Evolutionary conservation across 2,113 vertebrate genomes (phyloP), one percentile per base, ranked within the genome.

Genomic region (Amphiprion ocellaris): DNA sequence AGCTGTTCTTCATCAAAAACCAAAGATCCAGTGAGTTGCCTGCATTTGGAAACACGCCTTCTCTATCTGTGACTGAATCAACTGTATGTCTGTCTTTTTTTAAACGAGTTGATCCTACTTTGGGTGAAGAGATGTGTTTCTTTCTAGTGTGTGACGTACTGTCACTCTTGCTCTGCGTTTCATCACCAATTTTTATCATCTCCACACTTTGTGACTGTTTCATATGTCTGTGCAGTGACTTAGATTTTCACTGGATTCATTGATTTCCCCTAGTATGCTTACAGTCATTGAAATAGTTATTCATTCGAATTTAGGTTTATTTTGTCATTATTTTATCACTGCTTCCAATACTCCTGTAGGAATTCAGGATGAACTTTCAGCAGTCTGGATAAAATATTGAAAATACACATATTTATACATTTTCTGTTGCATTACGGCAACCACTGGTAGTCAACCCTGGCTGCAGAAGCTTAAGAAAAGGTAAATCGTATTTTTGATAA

Each of bases 1-100:
- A 96, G 93, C 92, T 96, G 84, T 96, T 96, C 93, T 96, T 96
- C 95, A 96, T 96, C 93, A 96, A 96, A 94, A 96, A 96, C 94
- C 95, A 96, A 95, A 94, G 95, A 94, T 96, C 96, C 82, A 96
- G 95, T 96, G 92, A 96, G 95, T 95, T 81, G 28, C 41, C 4
- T 46, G 28, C 69, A 39, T 69, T 65, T 28, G 10, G 47, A 54
- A 65, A 77, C 24, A n/a, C 8, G 1, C 28, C 24, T 28, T 65
- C 2, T 54, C 30, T 64, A 24, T 54, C 52, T 49, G 58, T 54
- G 8, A 11, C 4, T 14, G 17, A 55, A 15, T 21, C 49, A 47
- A 47, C 60, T 69, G 53, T 2, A 5, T 41, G 52, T 54, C 63
- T 46, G 30, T 50, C 50, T 81, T 58, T 66, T 54, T 52, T 12